Evolutionary conservation across 1,140 invertebrate genomes (phyloP).

Genomic region (Zophobas morio): DNA sequence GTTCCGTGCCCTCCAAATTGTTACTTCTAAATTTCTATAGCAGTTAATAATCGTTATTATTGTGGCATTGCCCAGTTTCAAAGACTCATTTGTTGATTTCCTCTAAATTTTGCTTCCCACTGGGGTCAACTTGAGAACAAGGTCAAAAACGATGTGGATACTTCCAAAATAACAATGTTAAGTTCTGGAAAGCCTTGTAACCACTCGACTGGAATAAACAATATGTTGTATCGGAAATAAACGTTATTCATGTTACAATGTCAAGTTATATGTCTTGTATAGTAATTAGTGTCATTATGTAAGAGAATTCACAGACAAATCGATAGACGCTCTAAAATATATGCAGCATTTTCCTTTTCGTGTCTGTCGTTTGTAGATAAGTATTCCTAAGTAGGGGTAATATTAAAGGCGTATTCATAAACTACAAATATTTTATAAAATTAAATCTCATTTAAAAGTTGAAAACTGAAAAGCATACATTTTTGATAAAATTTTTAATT

Average conservation of each 20-base stretch:
- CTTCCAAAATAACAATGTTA: constrained; percentile 35
- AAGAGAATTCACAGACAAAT: constrained; percentile 29
- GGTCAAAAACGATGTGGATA: background rate
- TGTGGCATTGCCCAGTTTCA: no score
- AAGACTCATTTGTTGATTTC: background rate
- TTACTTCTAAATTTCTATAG: no score
- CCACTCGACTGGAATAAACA: constrained; percentile 51
- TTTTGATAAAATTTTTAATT: no score
- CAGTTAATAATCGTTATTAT: no score
- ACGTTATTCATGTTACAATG: constrained; percentile 53
- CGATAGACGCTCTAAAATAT: background rate
- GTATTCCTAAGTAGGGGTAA: no score
- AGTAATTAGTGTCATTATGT: constrained; percentile 39
- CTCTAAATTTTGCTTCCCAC: background rate
- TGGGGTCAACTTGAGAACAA: constrained; percentile 13
- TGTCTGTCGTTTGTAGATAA: no score
- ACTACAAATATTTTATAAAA: no score
- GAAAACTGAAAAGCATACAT: no score
- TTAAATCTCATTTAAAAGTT: no score
- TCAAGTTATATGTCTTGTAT: constrained; percentile 49
- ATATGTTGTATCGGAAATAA: constrained; percentile 51
- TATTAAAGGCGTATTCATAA: no score
- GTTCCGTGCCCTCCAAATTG: no score
- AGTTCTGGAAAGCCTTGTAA: constrained; percentile 51
- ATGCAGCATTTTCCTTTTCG: no score